Conservation (phyloP, 1,140 invertebrate species). For the Yoshiicerus persimilis region DNA sequence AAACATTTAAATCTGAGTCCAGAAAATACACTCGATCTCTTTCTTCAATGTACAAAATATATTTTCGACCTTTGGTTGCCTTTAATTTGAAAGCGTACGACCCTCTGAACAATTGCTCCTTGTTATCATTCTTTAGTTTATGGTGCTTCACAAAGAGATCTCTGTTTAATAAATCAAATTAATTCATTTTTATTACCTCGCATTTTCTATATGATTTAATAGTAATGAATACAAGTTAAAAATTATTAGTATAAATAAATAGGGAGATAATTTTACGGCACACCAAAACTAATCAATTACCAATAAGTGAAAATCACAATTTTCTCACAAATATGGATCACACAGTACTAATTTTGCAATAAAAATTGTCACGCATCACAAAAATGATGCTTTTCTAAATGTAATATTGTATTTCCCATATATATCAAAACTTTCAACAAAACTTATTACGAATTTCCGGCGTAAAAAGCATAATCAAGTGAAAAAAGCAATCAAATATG, state of each 20-base stretch:
- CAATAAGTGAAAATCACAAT: no score
- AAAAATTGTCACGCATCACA: no score
- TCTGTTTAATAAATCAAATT: not conserved
- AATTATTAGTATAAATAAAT: no score
- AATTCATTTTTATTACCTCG: not conserved
- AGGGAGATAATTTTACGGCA: not conserved
- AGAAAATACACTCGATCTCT: constrained; percentile 85
- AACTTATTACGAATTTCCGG: no score
- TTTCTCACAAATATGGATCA: not conserved
- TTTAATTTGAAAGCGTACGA: constrained; percentile 98
- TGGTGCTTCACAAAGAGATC: not conserved
- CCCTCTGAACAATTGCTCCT: constrained; percentile 65
- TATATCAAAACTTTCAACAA: no score
- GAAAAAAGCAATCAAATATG: no score
- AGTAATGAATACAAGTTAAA: no score
- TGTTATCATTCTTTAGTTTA: not conserved
- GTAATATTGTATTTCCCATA: no score
- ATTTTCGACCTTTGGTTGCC: constrained; percentile 93
- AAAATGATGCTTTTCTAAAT: no score
- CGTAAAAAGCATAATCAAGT: no score
- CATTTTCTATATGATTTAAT: no score
- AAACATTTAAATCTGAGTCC: constrained; percentile 91
- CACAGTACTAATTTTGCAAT: not conserved
- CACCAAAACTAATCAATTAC: not conserved
- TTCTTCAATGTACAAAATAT: constrained; percentile 92